Evolutionary conservation across 2,113 vertebrate genomes (phyloP), one percentile per base, ranked within the genome.

Genomic region (Macheiramphus alcinus): DNA sequence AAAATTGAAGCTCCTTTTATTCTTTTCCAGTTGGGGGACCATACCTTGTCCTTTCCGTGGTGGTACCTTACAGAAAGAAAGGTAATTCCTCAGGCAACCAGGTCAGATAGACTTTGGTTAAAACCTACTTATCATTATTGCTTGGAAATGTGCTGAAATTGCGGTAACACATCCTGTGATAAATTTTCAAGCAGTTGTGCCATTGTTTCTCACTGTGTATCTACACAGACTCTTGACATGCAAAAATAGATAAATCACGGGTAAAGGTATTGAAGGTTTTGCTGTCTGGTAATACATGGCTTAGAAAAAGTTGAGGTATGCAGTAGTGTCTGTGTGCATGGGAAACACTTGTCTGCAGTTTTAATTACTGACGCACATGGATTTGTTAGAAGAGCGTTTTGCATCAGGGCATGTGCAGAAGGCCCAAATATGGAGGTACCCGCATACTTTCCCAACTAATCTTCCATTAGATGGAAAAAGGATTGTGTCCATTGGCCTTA

Each of bases 351-450:
- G 17, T 43, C 38, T 88, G 58, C 42, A 73, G n/a, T 59, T 91
- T 88, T 87, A 80, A 90, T 66, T 95, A 76, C 19, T 76, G 50
- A 42, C 27, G 73, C 13, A 26, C 29, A 4, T 6, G 15, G 16
- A 65, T 84, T 91, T 81, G 4, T 79, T 56, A 73, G 42, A 76
- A 78, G 29, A 86, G 26, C 2, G 34, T 76, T 73, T 68, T 70
- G 42, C 32, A 12, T 52, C 16, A 21, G 12, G 25, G 16, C 3
- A 5, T 34, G 5, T 36, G 43, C 56, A 32, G 43, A 89, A 92
- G 21, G 3, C 16, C n/a, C 1, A 2, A 4, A 21, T 31, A 45
- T 0, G 2, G 48, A 68, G 50, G 23, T 56, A 56, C 13, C 25
- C 47, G 8, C 15, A 4, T 38, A 22, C 2, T 61, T 81, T 75